These are phyloP conservation scores for Ianthella basta DNA, from an alignment of 37 sponge, comb jelly and placozoan genomes.

Conservation along the genomic window DNA sequence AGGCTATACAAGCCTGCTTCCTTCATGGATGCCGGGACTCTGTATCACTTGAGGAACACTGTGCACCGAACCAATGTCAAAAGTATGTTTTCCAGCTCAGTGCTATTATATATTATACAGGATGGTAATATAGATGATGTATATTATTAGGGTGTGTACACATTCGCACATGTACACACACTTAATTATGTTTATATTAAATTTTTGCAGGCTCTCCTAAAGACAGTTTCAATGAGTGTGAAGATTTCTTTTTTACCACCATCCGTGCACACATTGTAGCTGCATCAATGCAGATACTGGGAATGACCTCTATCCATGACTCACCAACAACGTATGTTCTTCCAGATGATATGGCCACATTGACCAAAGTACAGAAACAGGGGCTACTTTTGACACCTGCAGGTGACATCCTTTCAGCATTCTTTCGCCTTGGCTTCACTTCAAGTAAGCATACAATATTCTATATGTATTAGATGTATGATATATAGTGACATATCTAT, in stretches of 20 bases:
- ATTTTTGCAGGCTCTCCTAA: not conserved
- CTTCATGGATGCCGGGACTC: no score
- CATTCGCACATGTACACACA: no score
- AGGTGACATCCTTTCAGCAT: not conserved
- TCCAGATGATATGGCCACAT: not conserved
- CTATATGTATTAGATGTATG: not conserved
- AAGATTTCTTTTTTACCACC: not conserved
- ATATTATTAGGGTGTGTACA: no score
- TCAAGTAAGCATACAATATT: conserved; percentile 9
- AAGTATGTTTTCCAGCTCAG: no score
- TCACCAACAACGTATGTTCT: not conserved
- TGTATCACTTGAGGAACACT: no score
- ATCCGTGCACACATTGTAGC: not conserved
- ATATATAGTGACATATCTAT: not conserved
- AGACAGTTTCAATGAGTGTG: conserved; percentile 3
- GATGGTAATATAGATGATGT: no score
- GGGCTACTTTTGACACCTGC: not conserved
- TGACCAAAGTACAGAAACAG: not conserved
- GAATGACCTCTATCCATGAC: no score
- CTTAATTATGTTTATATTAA: no score
- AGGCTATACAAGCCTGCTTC: no score
- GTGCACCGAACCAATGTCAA: no score
- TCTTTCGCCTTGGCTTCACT: not conserved
- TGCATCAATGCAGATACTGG: no score
- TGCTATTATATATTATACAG: no score